A percentile compares a stretch with the other conserved stretches of the same genome.
These are phyloP conservation scores for Coleophora deauratella DNA, from an alignment of 2,888 invertebrate genomes.

Conservation along the genomic window DNA sequence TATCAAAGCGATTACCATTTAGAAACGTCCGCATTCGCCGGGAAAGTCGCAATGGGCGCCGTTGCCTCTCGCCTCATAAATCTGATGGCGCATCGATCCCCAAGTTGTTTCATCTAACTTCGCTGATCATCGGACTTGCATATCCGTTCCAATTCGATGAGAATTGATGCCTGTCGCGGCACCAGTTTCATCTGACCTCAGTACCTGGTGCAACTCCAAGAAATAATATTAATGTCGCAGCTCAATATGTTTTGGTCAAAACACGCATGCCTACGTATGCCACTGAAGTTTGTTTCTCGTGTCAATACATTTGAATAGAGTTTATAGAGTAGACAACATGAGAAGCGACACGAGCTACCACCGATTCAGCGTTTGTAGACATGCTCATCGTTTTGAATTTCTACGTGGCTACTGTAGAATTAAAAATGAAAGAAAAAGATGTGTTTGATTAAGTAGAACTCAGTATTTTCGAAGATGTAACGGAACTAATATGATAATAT, in stretches of 20 bases:
- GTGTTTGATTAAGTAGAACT: no score
- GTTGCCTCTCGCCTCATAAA: background rate
- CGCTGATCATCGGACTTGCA: constrained; percentile 5
- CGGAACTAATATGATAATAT: no score
- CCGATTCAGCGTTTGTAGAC: no score
- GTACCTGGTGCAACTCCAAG: background rate
- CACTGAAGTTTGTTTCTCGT: background rate
- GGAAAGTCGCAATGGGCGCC: no score
- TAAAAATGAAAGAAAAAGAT: no score
- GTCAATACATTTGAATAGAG: background rate
- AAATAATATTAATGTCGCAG: background rate
- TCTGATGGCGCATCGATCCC: background rate
- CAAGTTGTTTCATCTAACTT: constrained; percentile 7
- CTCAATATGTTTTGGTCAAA: background rate
- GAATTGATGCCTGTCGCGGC: constrained; percentile 2
- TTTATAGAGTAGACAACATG: no score
- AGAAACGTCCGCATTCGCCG: no score
- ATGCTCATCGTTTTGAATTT: no score
- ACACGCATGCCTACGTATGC: background rate
- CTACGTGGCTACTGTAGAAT: no score
- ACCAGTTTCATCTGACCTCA: background rate
- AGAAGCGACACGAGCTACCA: no score
- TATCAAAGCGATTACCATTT: no score
- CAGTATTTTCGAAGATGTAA: no score
- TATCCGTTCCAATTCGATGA: constrained; percentile 7